phyloP scores from a whole-genome alignment of 1,140 invertebrate species.

The Drosophila guanche region DNA sequence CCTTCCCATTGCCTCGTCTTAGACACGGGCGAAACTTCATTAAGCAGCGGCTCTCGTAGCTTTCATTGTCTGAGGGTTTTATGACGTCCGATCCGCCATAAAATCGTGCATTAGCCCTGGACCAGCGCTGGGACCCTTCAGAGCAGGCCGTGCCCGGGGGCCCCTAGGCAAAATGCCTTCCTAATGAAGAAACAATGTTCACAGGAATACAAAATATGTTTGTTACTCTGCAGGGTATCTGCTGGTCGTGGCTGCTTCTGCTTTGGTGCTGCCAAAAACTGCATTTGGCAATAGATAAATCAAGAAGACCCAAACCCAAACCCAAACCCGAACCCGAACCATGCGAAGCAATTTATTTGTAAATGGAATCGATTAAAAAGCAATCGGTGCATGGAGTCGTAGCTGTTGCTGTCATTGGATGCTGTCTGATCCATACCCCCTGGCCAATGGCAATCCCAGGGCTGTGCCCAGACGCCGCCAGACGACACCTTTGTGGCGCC shows the following conservation, averaged over 20 bases:
- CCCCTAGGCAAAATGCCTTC: not conserved
- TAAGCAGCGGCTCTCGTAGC: slow-evolving; percentile 13
- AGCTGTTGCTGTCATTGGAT: slow-evolving; percentile 37
- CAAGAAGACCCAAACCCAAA: slow-evolving; percentile 24
- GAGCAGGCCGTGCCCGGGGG: no score
- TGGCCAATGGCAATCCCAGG: not conserved
- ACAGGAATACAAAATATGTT: not conserved
- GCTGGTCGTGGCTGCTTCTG: not conserved
- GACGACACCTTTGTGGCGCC: slow-evolving; percentile 78
- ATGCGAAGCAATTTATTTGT: slow-evolving; percentile 82
- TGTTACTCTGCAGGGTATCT: not conserved
- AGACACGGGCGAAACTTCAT: slow-evolving; percentile 34
- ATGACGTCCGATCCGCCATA: slow-evolving; percentile 45
- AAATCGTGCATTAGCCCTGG: slow-evolving; percentile 25
- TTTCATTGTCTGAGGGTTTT: slow-evolving; percentile 45
- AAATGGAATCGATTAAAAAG: slow-evolving; percentile 84
- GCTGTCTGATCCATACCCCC: slow-evolving; percentile 22
- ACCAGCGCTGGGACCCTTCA: no score
- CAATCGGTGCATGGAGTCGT: slow-evolving; percentile 69
- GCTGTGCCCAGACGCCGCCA: slow-evolving; percentile 39
- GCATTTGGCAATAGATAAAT: slow-evolving; percentile 66
- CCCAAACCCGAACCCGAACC: not conserved
- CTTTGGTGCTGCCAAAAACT: not conserved
- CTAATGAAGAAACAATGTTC: slow-evolving; percentile 24
- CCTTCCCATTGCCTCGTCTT: slow-evolving; percentile 4